Percentiles rank a stretch among this genome's conserved stretches.
Evolutionary conservation across 2,113 vertebrate species (phyloP).

Genomic region (Hippolais icterina): DNA sequence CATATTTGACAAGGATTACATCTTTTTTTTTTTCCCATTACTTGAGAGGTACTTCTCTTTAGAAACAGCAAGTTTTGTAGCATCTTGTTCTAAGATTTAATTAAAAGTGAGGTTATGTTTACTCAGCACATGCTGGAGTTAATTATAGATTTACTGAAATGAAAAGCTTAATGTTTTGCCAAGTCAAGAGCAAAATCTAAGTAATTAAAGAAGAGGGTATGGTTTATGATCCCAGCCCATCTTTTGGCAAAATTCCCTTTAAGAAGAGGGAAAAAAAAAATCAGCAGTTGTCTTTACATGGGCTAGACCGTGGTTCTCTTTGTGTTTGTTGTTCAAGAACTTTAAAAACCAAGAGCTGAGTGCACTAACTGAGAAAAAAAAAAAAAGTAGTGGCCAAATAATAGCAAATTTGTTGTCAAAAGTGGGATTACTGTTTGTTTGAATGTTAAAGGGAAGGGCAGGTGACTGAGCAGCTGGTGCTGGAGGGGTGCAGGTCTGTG

Average conservation of each 20-base stretch:
- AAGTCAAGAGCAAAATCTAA: slow-evolving; percentile 65
- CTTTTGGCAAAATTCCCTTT: slow-evolving; percentile 28
- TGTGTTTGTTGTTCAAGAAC: background rate
- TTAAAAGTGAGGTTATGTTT: slow-evolving; percentile 71
- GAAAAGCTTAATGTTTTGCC: slow-evolving; percentile 73
- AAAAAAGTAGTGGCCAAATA: background rate
- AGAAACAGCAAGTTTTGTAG: slow-evolving; percentile 52
- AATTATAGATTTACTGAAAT: slow-evolving; percentile 67
- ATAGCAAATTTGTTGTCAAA: background rate
- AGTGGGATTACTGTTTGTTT: background rate
- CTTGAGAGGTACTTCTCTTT: slow-evolving; percentile 26
- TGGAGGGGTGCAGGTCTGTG: background rate
- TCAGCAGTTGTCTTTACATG: background rate
- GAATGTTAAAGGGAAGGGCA: background rate
- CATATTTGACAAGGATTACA: background rate
- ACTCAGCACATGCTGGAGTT: slow-evolving; percentile 66
- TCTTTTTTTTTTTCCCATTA: background rate
- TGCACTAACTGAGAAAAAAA: background rate
- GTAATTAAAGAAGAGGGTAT: slow-evolving; percentile 69
- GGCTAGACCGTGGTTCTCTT: background rate
- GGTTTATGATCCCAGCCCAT: slow-evolving; percentile 50
- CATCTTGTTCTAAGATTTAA: slow-evolving; percentile 64
- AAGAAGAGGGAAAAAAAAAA: background rate
- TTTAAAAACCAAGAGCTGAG: background rate
- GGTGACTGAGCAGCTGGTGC: background rate